A percentile compares a stretch with the other conserved stretches of the same genome.
These are phyloP conservation scores for Brachylomia viminalis DNA, from an alignment of 2,888 invertebrate species.

Conservation along the genomic window DNA sequence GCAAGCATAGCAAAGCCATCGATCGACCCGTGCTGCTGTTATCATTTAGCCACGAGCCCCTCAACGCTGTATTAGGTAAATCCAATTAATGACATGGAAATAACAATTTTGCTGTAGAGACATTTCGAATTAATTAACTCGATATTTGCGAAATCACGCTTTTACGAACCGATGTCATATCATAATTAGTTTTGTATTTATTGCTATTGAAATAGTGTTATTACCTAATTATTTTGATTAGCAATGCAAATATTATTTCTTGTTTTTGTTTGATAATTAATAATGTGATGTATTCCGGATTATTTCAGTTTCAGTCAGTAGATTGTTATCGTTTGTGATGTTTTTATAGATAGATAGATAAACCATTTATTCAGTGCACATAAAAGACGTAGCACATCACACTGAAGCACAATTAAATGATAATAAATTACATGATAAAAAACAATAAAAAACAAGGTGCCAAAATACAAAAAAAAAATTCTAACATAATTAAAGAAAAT, in stretches of 20 bases:
- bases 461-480: too few relatives aligned
- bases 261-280: background rate
- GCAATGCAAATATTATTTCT: background rate
- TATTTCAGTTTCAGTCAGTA: too few relatives aligned
- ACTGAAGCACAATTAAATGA: too few relatives aligned
- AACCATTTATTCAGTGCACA: too few relatives aligned
- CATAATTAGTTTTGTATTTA: too few relatives aligned
- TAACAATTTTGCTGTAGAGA: slow-evolving; percentile 5
- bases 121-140: slow-evolving; percentile 16
- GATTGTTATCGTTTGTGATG: too few relatives aligned
- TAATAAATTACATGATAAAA: too few relatives aligned
- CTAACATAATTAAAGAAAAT: too few relatives aligned
- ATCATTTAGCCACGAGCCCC: background rate
- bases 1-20: too few relatives aligned
- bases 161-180: too few relatives aligned
- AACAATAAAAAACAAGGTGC: too few relatives aligned
- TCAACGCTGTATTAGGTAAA: slow-evolving; percentile 9
- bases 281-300: background rate
- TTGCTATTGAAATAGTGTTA: background rate
- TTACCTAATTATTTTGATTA: slow-evolving; percentile 1
- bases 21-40: background rate
- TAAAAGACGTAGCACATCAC: too few relatives aligned
- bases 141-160: background rate
- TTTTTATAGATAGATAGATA: background rate
- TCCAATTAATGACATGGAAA: slow-evolving; percentile 19